phyloP scores from a whole-genome alignment of 2,797 vertebrate species.

The Myripristis murdjan region DNA sequence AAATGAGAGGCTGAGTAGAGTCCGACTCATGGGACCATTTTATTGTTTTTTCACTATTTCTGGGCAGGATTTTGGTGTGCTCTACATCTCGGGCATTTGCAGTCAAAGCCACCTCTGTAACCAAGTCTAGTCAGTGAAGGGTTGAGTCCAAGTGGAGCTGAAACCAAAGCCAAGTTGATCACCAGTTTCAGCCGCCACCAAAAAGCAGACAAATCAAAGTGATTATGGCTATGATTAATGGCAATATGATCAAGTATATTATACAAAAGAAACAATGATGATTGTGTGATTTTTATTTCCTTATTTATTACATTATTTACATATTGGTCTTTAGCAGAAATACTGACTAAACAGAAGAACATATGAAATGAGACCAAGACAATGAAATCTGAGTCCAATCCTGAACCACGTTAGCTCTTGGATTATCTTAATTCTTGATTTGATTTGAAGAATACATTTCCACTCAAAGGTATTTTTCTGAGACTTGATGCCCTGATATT shows the following conservation, averaged over 20 bases:
- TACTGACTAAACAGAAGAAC: no score
- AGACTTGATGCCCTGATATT: no score
- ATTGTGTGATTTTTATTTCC: background rate
- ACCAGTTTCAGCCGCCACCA: slow-evolving; percentile 9
- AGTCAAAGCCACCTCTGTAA: slow-evolving; percentile 26
- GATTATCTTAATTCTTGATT: no score
- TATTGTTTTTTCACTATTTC: slow-evolving; percentile 30
- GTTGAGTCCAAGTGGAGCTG: slow-evolving; percentile 7
- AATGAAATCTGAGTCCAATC: no score
- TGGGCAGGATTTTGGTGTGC: slow-evolving; percentile 29
- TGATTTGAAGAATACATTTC: no score
- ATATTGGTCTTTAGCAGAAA: no score
- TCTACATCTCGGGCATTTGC: slow-evolving; percentile 54
- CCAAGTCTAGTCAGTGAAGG: slow-evolving; percentile 23
- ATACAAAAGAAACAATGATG: background rate
- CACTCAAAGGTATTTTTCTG: no score
- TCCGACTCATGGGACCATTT: slow-evolving; percentile 37
- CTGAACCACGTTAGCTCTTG: no score
- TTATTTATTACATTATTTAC: background rate
- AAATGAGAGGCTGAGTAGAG: slow-evolving; percentile 38
- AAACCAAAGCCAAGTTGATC: slow-evolving; percentile 11
- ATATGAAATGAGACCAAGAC: no score
- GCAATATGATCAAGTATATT: background rate
- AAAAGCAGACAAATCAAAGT: slow-evolving; percentile 41
- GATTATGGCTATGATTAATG: background rate